Percentiles rank a stretch among this genome's conserved stretches.
These are phyloP conservation scores for Eospalax fontanierii DNA, from an alignment of 2,797 vertebrate genomes.

Conservation along the genomic window DNA sequence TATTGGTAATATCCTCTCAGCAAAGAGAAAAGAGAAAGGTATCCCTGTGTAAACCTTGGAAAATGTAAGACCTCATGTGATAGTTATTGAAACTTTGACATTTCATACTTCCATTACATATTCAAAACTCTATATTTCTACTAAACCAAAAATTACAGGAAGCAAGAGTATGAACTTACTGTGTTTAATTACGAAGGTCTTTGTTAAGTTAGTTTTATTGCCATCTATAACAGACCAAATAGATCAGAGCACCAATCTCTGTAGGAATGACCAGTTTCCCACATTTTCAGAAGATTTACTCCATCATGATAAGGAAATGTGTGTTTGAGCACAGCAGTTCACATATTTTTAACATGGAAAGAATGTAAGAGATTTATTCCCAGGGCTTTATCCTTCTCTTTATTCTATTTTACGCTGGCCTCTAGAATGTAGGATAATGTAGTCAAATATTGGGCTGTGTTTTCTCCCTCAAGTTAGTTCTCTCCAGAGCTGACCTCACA, in stretches of 20 bases:
- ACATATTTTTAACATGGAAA: not conserved
- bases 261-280: too few species aligned
- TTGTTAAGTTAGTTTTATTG: not conserved
- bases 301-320: too few species aligned
- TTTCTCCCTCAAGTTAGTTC: not conserved
- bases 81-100: not conserved
- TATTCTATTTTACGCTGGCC: not conserved
- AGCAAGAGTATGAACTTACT: not conserved
- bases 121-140: conserved; percentile 30
- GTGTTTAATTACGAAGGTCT: not conserved
- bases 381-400: not conserved
- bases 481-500: not conserved
- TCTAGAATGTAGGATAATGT: too few species aligned
- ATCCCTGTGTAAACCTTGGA: not conserved
- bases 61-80: not conserved
- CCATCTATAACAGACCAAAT: not conserved
- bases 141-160: not conserved
- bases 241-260: too few species aligned
- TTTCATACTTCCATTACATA: not conserved
- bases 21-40: not conserved
- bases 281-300: not conserved
- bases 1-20: not conserved
- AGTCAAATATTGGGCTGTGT: not conserved
- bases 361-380: too few species aligned
- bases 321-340: not conserved